A percentile compares a stretch with the other conserved stretches of the same genome.
These are phyloP conservation scores for Ceraclea dissimilis DNA, from an alignment of 2,888 invertebrate species.

Conservation along the genomic window DNA sequence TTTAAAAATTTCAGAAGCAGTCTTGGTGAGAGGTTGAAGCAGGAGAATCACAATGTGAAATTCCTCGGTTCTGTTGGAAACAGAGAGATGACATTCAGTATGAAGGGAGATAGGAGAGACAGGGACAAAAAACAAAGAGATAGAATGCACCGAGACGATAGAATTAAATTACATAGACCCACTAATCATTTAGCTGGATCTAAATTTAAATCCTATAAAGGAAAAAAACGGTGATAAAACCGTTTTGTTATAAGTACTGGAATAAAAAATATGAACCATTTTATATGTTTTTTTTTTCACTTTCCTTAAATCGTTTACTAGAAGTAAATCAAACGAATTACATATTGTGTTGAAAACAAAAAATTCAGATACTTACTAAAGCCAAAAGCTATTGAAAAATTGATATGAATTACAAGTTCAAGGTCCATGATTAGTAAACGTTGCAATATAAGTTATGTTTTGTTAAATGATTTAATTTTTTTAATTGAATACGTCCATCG, in stretches of 20 bases:
- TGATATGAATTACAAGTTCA: too few relatives aligned
- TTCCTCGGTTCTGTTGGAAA: slow-evolving; percentile 58
- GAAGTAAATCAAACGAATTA: too few relatives aligned
- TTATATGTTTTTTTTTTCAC: slow-evolving; percentile 3
- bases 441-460: too few relatives aligned
- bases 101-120: slow-evolving; percentile 49
- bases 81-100: slow-evolving; percentile 71
- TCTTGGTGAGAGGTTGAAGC: slow-evolving; percentile 65
- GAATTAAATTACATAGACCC: slow-evolving; percentile 57
- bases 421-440: too few relatives aligned
- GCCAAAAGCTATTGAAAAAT: too few relatives aligned
- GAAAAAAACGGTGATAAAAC: slow-evolving; percentile 17
- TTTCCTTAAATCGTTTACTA: too few relatives aligned
- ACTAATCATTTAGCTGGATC: slow-evolving; percentile 29
- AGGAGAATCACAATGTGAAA: slow-evolving; percentile 46
- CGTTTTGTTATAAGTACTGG: not conserved
- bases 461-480: too few relatives aligned
- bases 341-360: too few relatives aligned
- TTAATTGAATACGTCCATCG: too few relatives aligned
- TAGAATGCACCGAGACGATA: slow-evolving; percentile 61
- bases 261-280: not conserved
- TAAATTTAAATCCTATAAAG: slow-evolving; percentile 18
- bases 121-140: slow-evolving; percentile 51
- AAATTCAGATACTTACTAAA: too few relatives aligned
- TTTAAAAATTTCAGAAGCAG: slow-evolving; percentile 47